phyloP scores from a whole-genome alignment of 30 jellyfish, hydroid and myxozoan genomes.

The Haliclystus octoradiatus region DNA sequence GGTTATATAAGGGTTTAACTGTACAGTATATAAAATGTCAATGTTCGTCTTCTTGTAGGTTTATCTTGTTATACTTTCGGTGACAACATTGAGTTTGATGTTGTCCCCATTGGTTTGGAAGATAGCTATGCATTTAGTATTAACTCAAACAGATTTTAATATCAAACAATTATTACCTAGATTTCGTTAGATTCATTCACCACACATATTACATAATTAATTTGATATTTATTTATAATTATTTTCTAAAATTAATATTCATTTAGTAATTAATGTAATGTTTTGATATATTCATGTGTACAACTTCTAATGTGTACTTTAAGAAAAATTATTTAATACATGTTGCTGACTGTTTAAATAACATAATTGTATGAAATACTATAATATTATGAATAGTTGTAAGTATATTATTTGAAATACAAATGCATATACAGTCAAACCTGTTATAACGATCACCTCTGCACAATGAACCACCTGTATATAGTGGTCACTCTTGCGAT shows the following conservation, averaged over 20 bases:
- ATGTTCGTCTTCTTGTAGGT: constrained; percentile 50
- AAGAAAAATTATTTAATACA: not conserved
- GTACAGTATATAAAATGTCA: no score
- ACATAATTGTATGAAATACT: no score
- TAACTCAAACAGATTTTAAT: constrained; percentile 1
- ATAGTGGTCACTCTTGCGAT: not conserved
- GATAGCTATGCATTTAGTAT: constrained; percentile 5
- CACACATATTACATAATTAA: not conserved
- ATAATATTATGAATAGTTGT: no score
- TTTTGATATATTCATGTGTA: not conserved
- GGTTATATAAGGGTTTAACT: no score
- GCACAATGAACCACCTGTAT: not conserved
- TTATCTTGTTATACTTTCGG: constrained; percentile 69
- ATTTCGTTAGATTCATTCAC: no score
- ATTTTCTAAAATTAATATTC: not conserved
- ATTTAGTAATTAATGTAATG: not conserved
- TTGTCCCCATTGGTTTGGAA: constrained; percentile 89
- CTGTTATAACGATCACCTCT: not conserved
- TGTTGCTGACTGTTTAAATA: no score
- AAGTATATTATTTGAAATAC: no score
- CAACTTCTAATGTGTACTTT: not conserved
- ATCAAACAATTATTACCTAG: not conserved
- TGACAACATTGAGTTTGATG: constrained; percentile 80
- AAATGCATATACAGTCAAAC: not conserved
- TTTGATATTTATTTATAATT: not conserved